phyloP scores from a whole-genome alignment of 2,797 vertebrate species.

The Triplophysa yarkandensis region DNA sequence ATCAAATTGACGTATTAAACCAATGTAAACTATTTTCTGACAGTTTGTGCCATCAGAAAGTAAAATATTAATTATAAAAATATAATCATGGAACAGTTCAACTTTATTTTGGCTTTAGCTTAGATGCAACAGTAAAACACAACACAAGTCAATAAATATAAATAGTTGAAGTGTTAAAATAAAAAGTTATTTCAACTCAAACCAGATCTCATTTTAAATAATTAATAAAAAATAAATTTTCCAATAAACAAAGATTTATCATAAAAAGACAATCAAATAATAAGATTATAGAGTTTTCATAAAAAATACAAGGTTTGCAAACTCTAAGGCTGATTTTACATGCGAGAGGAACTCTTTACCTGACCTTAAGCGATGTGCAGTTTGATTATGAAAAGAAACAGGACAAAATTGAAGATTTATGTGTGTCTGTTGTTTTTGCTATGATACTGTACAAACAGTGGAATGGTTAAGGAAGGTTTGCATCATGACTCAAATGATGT shows the following conservation, averaged over 20 bases:
- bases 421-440: conserved; percentile 59
- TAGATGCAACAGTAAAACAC: background rate
- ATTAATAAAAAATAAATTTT: background rate
- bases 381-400: conserved; percentile 66
- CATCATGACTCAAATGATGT: conserved; percentile 44
- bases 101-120: background rate
- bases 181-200: background rate
- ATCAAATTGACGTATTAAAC: no score
- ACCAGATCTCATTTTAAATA: background rate
- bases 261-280: background rate
- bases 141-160: background rate
- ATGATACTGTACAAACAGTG: conserved; percentile 32
- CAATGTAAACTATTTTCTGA: no score
- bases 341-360: conserved; percentile 48
- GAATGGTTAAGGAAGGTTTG: conserved; percentile 11
- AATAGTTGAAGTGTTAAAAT: background rate
- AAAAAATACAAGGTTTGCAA: background rate
- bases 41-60: no score
- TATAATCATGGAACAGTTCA: background rate
- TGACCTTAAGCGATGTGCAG: conserved; percentile 66
- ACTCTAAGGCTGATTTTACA: background rate
- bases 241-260: background rate
- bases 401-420: conserved; percentile 33
- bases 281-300: background rate
- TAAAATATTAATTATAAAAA: no score